These are phyloP conservation scores for Esox masquinongy DNA, from an alignment of 2,797 vertebrate species.

Conservation along the genomic window DNA sequence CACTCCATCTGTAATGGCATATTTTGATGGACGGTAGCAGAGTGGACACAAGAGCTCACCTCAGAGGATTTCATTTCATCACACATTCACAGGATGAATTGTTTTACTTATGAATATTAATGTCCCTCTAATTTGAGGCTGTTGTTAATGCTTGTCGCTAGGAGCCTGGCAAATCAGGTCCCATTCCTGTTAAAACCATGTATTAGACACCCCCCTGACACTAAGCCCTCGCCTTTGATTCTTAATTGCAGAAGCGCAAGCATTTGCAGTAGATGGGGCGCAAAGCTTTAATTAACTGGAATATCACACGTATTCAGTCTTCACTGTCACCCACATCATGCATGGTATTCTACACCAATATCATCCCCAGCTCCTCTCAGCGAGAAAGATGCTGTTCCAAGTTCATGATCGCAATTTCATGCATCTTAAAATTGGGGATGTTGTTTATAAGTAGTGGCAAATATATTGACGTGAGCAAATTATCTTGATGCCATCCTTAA, in stretches of 20 bases:
- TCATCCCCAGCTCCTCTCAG: conserved; percentile 68
- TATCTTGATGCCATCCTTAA: conserved; percentile 61
- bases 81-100: conserved; percentile 79
- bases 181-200: conserved; percentile 83
- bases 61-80: conserved; percentile 81
- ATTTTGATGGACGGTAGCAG: conserved; percentile 79
- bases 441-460: conserved; percentile 59
- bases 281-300: conserved; percentile 89
- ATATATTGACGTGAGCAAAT: conserved; percentile 68
- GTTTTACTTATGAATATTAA: conserved; percentile 90
- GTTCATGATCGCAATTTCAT: conserved; percentile 80
- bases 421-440: conserved; percentile 76
- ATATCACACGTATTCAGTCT: conserved; percentile 83
- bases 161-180: conserved; percentile 83
- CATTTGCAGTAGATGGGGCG: conserved; percentile 82
- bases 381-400: conserved; percentile 73
- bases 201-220: conserved; percentile 84
- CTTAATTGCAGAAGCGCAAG: conserved; percentile 86
- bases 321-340: conserved; percentile 80
- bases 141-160: conserved; percentile 87
- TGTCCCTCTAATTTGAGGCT: conserved; percentile 84
- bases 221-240: conserved; percentile 87
- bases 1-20: conserved; percentile 81
- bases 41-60: conserved; percentile 76
- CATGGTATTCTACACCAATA: conserved; percentile 74